phyloP scores from a whole-genome alignment of 2,888 invertebrate genomes.

The Dioctria linearis region DNA sequence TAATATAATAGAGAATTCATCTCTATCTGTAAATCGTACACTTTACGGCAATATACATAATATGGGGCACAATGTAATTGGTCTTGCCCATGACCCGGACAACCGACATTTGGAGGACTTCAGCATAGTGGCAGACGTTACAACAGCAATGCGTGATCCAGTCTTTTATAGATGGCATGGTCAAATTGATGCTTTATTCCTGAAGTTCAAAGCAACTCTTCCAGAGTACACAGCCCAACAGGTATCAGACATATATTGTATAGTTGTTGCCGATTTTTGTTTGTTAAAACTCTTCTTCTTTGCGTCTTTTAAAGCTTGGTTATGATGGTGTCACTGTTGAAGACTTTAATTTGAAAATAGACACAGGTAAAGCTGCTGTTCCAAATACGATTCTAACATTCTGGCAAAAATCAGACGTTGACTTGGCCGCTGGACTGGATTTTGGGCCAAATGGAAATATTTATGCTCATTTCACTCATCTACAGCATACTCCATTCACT shows the following conservation, averaged over 20 bases:
- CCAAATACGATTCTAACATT: constrained; percentile 78
- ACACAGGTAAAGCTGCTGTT: constrained; percentile 61
- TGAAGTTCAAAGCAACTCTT: constrained; percentile 78
- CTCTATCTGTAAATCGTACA: constrained; percentile 77
- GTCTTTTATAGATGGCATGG: constrained; percentile 90
- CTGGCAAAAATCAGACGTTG: constrained; percentile 87
- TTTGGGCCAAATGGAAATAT: constrained; percentile 82
- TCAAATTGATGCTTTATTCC: constrained; percentile 82
- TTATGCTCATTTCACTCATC: constrained; percentile 81
- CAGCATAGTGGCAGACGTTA: constrained; percentile 85
- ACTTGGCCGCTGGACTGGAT: constrained; percentile 86
- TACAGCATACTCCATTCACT: constrained; percentile 81
- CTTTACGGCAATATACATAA: constrained; percentile 88
- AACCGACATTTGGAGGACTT: constrained; percentile 79
- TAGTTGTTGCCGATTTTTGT: constrained; percentile 45
- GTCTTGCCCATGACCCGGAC: constrained; percentile 86
- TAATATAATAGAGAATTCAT: constrained; percentile 82
- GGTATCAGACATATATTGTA: constrained; percentile 65
- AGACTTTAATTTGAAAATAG: constrained; percentile 63
- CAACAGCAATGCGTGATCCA: constrained; percentile 90
- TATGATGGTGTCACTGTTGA: constrained; percentile 60
- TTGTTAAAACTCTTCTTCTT: background rate
- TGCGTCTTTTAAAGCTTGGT: constrained; percentile 40
- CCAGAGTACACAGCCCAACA: constrained; percentile 73
- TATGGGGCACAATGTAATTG: constrained; percentile 84